Evolutionary conservation across 2,113 vertebrate genomes (phyloP), one percentile per base, ranked within the genome.

Genomic region (Tiliqua scincoides): DNA sequence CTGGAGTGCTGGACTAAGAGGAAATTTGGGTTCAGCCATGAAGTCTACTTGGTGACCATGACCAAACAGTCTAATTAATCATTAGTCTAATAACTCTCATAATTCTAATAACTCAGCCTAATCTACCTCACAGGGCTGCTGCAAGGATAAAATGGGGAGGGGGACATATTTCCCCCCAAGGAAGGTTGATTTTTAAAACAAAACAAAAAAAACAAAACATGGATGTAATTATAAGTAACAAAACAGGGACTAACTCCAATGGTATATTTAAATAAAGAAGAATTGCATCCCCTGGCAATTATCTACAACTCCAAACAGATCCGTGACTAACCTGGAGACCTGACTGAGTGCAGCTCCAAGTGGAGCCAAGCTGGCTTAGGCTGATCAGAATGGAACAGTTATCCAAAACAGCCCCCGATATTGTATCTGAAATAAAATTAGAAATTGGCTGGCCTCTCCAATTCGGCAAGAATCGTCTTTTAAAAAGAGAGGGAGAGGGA

Each of bases 401-500:
- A 81, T n/a, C 43, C 43, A 30, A 91, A 92, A 63, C 0, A 1
- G 73, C 9, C 83, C 20, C 63, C 37, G 9, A 14, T 65, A 4
- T 6, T 40, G 79, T n/a, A 43, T 76, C 35, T 12, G 79, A 63
- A 32, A 87, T 35, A 85, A 73, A 87, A 76, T 30, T 62, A 84
- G 85, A 68, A 92, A 91, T 71, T 61, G 57, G 77, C 85, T 89
- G 90, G 91, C 78, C 91, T 40, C 62, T 59, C 65, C 21, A 87
- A 86, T 94, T 90, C 89, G 86, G 87, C 88, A 85, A 87, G 82
- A 90, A 35, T 87, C 89, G 61, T 1, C 70, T 84, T 85, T 52
- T 35, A 84, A 76, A 84, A 4, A 37, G 20, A 21, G 18, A 20
- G n/a, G 32, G 68, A 37, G 59, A 32, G 57, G 23, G 61, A 90